phyloP scores from a whole-genome alignment of 2,113 vertebrate genomes.

The Anolis carolinensis region DNA sequence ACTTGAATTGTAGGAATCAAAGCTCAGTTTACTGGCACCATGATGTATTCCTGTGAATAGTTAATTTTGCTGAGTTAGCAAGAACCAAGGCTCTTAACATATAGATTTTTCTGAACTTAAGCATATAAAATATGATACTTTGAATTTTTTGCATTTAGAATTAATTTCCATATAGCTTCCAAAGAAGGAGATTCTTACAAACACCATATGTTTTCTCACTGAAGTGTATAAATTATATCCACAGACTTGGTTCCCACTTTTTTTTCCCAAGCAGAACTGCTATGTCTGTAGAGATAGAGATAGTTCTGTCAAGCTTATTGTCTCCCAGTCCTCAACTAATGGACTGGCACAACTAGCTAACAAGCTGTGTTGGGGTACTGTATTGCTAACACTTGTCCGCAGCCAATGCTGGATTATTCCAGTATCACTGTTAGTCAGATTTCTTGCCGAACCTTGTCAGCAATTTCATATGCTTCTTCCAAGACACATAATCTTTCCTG shows the following conservation, averaged over 20 bases:
- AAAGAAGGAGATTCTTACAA: not conserved
- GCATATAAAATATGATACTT: not conserved
- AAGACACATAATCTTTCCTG: not conserved
- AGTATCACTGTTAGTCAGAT: constrained; percentile 31
- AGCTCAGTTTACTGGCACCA: not conserved
- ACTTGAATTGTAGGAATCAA: not conserved
- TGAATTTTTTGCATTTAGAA: not conserved
- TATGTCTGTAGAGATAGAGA: constrained; percentile 12
- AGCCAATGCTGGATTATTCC: constrained; percentile 13
- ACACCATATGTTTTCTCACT: constrained; percentile 15
- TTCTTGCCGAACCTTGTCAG: constrained; percentile 56
- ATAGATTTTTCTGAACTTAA: not conserved
- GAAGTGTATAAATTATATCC: constrained; percentile 16
- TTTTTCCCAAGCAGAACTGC: not conserved
- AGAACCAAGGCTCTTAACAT: not conserved
- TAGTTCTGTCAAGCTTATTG: constrained; percentile 20
- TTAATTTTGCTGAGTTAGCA: not conserved
- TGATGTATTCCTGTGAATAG: not conserved
- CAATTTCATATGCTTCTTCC: constrained; percentile 44
- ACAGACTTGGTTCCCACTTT: not conserved
- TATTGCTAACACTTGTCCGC: constrained; percentile 48
- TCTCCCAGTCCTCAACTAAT: constrained; percentile 7
- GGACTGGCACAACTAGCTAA: constrained; percentile 19
- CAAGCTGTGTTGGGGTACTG: constrained; percentile 27
- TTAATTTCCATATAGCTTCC: not conserved